Conservation (phyloP, 2,888 invertebrate species). For the Nezara viridula region DNA sequence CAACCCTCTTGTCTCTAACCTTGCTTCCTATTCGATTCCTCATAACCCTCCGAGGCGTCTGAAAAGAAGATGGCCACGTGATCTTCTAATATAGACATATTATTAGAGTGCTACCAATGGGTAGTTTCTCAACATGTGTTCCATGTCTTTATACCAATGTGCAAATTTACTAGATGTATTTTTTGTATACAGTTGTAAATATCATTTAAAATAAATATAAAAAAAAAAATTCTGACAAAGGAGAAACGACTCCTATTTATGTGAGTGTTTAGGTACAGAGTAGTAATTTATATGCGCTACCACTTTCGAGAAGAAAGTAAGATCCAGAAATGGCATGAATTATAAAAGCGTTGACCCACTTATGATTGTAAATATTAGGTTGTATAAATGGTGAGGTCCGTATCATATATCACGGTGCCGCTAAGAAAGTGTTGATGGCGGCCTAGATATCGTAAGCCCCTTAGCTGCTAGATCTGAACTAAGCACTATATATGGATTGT, state of each 20-base stretch:
- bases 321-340: not conserved
- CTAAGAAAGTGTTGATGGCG: not conserved
- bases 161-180: too few relatives aligned
- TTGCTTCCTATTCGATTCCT: too few relatives aligned
- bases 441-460: too few relatives aligned
- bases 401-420: not conserved
- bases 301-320: constrained; percentile 15
- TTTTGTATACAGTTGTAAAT: too few relatives aligned
- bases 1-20: too few relatives aligned
- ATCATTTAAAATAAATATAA: too few relatives aligned
- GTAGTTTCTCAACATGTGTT: too few relatives aligned
- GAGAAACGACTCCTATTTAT: not conserved
- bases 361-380: not conserved
- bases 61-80: too few relatives aligned
- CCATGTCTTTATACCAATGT: too few relatives aligned
- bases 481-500: not conserved
- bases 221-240: not conserved
- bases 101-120: too few relatives aligned
- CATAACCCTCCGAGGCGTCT: too few relatives aligned
- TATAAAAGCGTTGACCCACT: constrained; percentile 22
- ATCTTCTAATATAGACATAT: too few relatives aligned
- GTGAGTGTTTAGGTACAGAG: not conserved
- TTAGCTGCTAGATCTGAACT: not conserved
- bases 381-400: not conserved
- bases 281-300: not conserved